Evolutionary conservation across 2,797 vertebrate genomes (phyloP), one percentile per base, ranked within the genome.

Genomic region (Knipowitschia caucasica): DNA sequence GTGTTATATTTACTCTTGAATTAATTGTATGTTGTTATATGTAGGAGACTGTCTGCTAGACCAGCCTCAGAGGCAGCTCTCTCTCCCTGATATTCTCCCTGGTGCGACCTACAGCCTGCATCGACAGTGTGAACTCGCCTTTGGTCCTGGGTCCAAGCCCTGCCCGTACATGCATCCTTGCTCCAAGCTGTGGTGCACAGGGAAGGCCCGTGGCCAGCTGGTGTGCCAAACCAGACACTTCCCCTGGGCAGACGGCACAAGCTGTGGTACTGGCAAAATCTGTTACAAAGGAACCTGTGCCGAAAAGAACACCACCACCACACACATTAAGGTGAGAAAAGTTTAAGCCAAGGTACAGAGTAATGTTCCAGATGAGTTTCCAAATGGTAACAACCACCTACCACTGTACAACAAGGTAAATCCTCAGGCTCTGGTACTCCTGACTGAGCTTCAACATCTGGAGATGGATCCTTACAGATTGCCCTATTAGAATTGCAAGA

Each of bases 181-280:
- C 18, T 88, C 92, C 74, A 95, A 96, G 69, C 90, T 99, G 17
- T 99, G 96, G 96, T 99, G 96, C 81, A 99, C 95, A 0, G 96
- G 96, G 3, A 94, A 94, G 60, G 94, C 94, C 0, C 91, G 90
- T 0, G 96, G 96, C 2, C 96, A 98, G 76, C 88, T 95, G 53
- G 93, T 98, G 42, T 99, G 96, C 77, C 96, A 99, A 80, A 98
- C 96, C 0, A 89, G 96, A 0, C 96, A 99, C 83, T 99, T 99
- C 75, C 96, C 96, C 21, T 98, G 96, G 96, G 95, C 96, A 0
- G 96, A 99, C 0, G 96, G 95, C 70, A 99, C 96, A 15, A 73
- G 73, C 83, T 99, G 96, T 1, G 90, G 93, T 0, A 91, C 90
- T 0, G 83, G 88, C 15, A 91, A 88, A 50, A 87, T 96, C 64